Percentiles rank a stretch among this genome's conserved stretches.
phyloP scores from a whole-genome alignment of 2,113 vertebrate species.

The Cnemophilus loriae region DNA sequence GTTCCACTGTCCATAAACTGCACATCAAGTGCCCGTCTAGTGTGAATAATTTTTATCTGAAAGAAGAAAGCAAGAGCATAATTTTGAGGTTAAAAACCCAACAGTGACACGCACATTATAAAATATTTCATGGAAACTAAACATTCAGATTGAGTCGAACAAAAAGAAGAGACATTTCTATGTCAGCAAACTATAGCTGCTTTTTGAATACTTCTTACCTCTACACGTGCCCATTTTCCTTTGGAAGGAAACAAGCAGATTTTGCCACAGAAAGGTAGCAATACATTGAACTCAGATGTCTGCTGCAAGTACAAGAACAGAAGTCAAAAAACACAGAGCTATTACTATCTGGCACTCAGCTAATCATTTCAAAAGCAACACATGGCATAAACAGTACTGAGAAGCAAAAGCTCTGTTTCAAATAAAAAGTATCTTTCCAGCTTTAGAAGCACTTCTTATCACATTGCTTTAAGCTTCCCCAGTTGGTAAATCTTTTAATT shows the following conservation, averaged over 20 bases:
- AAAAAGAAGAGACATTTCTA: background rate
- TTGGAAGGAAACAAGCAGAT: conserved; percentile 85
- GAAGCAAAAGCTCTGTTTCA: background rate
- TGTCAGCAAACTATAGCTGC: background rate
- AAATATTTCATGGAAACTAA: background rate
- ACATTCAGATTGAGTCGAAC: background rate
- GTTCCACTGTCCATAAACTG: conserved; percentile 84
- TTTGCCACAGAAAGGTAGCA: conserved; percentile 86
- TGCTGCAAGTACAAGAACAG: conserved; percentile 64
- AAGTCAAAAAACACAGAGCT: background rate
- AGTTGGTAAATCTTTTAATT: background rate
- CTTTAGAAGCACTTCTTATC: background rate
- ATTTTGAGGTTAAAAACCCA: background rate
- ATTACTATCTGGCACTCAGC: background rate
- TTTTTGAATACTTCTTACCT: conserved; percentile 75
- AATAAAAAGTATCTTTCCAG: background rate
- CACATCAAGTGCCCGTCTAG: conserved; percentile 84
- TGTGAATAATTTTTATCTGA: conserved; percentile 86
- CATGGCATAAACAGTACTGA: background rate
- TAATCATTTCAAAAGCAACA: background rate
- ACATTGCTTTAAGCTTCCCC: background rate
- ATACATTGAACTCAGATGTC: conserved; percentile 79
- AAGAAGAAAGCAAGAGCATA: background rate
- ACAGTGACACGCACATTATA: background rate
- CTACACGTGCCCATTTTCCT: conserved; percentile 87